Evolutionary conservation across 2,113 vertebrate species (phyloP), one percentile per base, ranked within the genome.

Genomic region (Gopherus evgoodei): DNA sequence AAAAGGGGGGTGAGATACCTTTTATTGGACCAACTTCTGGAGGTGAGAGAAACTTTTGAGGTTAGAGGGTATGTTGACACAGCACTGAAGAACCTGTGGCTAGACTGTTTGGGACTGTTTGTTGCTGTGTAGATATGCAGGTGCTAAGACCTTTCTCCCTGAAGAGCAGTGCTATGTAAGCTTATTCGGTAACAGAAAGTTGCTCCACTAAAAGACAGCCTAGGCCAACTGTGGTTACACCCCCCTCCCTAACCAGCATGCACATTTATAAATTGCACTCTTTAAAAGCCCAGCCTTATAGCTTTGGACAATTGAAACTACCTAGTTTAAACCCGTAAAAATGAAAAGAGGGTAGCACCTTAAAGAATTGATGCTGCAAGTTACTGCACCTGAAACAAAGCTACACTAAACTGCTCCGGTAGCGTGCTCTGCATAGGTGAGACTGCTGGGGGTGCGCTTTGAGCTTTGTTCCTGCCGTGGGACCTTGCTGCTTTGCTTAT

Each of bases 401-500:
- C 83, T 83, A 80, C 38, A 38, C 38, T 44, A 57, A 93, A 85
- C 52, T 91, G 90, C 89, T 95, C 94, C 56, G 21, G 88, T 86
- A 90, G 89, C 92, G 93, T 93, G 84, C 82, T 56, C 54, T 85
- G 9, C 92, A 86, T 89, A 87, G 93, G 95, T 91, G 92, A 90
- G 95, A 91, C 83, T 81, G 24, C 24, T 27, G 25, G 4, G 56
- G 56, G 56, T 11, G 24, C 56, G 11, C 11, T 4, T 95, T 94
- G 59, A 62, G 59, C 59, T n/a, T 35, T 65, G 31, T 91, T 95
- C 72, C 79, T 93, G 95, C 95, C 91, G 89, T 57, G 81, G 95
- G 90, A 92, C 94, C 83, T 96, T 94, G 90, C 96, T 38, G 90
- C 94, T 97, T 95, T 95, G 95, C 96, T 96, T 95, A 96, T 90